Conservation (phyloP, 2,113 vertebrate species). For the Grus americana region DNA sequence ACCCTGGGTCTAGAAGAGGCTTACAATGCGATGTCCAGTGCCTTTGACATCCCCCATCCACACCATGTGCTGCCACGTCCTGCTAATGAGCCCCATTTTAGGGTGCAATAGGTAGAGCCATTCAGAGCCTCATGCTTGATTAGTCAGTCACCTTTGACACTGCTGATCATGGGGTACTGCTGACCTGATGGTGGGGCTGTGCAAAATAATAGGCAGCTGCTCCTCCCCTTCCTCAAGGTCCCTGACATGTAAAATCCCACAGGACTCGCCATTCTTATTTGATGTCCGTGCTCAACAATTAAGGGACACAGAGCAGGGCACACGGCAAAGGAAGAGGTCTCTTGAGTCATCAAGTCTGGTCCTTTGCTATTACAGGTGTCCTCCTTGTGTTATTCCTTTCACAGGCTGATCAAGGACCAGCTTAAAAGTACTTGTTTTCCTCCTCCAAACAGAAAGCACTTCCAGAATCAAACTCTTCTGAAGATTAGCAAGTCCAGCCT, state of each 20-base stretch:
- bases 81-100: neutral
- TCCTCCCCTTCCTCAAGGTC: constrained; percentile 8
- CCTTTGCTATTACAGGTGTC: neutral
- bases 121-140: neutral
- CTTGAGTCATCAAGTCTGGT: neutral
- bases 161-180: neutral
- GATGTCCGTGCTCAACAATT: neutral
- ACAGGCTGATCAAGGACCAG: neutral
- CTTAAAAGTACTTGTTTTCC: neutral
- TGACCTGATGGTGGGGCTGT: neutral
- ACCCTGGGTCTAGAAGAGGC: neutral
- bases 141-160: neutral
- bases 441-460: neutral
- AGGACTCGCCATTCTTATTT: neutral
- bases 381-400: neutral
- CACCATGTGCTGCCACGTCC: neutral
- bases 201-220: constrained; percentile 2
- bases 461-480: neutral
- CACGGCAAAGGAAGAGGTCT: neutral
- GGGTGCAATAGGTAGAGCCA: neutral
- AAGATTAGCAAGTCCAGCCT: constrained; percentile 34
- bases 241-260: neutral
- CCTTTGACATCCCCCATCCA: neutral
- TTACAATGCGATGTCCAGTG: neutral
- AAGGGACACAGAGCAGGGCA: neutral